Percentiles rank a stretch among this genome's conserved stretches.
Evolutionary conservation across 2,113 vertebrate species (phyloP).

Genomic region (Pampusana beccarii): DNA sequence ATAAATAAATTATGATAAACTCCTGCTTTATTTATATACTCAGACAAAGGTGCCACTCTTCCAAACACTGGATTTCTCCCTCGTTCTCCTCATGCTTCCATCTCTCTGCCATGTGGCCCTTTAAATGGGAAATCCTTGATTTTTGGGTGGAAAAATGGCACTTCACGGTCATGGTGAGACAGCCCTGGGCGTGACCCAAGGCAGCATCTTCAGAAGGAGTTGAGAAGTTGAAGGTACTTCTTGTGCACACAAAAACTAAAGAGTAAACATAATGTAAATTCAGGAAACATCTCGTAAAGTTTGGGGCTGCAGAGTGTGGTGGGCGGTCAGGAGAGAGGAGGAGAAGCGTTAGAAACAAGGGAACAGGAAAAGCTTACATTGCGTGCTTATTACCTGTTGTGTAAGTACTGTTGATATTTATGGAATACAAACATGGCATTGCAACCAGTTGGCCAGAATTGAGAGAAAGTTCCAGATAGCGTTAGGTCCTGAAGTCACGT

Average conservation of each 20-base stretch:
- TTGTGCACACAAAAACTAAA: neutral
- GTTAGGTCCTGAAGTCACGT: neutral
- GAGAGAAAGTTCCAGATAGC: neutral
- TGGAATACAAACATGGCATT: fast-evolving
- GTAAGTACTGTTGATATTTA: neutral
- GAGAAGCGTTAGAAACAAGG: neutral
- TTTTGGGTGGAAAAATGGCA: neutral
- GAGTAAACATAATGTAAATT: neutral
- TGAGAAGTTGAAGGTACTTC: neutral
- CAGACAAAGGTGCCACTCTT: constrained; percentile 26
- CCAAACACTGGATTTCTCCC: neutral
- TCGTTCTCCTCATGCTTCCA: neutral
- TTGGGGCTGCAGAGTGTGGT: neutral
- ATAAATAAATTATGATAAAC: constrained; percentile 75
- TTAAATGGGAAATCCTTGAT: neutral
- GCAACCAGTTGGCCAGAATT: neutral
- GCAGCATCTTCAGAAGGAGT: neutral
- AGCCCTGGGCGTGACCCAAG: neutral
- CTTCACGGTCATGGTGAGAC: neutral
- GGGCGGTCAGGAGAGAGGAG: neutral
- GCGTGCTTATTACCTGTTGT: neutral
- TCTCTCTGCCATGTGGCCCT: neutral
- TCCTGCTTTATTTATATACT: constrained; percentile 64
- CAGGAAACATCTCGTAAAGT: neutral
- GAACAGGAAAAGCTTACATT: neutral